Evolutionary conservation across 2,888 invertebrate species (phyloP).

Genomic region (Epinotia ramella): DNA sequence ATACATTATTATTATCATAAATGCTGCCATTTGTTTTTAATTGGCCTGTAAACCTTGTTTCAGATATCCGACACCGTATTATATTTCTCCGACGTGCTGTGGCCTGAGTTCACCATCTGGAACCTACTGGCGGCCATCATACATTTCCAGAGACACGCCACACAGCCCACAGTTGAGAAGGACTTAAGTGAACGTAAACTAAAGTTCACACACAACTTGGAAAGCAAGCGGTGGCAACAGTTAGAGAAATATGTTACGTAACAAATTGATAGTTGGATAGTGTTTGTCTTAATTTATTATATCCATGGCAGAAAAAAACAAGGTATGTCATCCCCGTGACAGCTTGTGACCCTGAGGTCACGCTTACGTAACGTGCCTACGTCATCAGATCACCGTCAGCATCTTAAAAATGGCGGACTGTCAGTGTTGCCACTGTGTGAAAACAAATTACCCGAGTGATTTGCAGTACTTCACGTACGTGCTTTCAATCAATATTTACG

Average conservation of each 20-base stretch:
- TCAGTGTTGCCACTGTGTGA: no score
- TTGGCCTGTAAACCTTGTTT: not conserved
- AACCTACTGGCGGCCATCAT: slow-evolving; percentile 94
- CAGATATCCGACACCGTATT: slow-evolving; percentile 92
- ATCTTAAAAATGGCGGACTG: no score
- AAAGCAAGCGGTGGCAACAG: slow-evolving; percentile 67
- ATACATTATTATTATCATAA: not conserved
- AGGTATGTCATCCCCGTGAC: no score
- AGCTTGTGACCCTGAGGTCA: no score
- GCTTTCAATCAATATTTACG: no score
- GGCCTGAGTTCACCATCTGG: slow-evolving; percentile 99
- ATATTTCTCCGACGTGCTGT: slow-evolving; percentile 95
- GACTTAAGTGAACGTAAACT: slow-evolving; percentile 61
- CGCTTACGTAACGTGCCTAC: no score
- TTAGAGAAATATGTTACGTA: slow-evolving; percentile 62
- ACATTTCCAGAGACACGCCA: slow-evolving; percentile 90
- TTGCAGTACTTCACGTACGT: no score
- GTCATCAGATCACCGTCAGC: no score
- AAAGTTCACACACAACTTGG: slow-evolving; percentile 74
- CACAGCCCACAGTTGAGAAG: slow-evolving; percentile 55
- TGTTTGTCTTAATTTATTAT: not conserved
- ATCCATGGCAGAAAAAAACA: no score
- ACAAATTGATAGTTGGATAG: not conserved
- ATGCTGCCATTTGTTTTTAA: not conserved
- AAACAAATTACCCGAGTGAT: no score